These are phyloP conservation scores for Orestias chungarensis DNA, from an alignment of 2,797 vertebrate genomes.

Conservation along the genomic window DNA sequence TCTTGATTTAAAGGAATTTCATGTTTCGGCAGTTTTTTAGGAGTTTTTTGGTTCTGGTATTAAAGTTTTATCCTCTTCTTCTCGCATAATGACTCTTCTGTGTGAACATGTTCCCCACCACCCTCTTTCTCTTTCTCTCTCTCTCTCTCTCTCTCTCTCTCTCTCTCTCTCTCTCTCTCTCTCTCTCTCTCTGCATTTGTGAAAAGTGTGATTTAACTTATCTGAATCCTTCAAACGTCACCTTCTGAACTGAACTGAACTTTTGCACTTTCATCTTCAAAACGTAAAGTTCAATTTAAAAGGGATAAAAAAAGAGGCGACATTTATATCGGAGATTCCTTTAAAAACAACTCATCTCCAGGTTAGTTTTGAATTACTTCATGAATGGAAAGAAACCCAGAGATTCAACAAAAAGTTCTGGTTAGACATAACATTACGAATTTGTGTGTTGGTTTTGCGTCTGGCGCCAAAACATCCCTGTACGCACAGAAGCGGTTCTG, in stretches of 20 bases:
- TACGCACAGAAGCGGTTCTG: neutral
- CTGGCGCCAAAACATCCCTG: neutral
- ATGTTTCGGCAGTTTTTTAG: too few relatives aligned
- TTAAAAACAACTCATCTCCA: neutral
- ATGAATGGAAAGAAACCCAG: neutral
- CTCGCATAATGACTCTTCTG: conserved; percentile 58
- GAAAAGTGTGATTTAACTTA: conserved; percentile 67
- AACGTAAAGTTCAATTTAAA: neutral
- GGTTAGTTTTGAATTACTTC: neutral
- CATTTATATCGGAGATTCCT: neutral
- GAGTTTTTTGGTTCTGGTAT: too few relatives aligned
- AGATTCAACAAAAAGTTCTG: neutral
- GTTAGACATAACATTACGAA: too few relatives aligned
- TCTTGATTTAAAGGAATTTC: too few relatives aligned
- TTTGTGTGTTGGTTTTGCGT: neutral
- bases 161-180: too few relatives aligned
- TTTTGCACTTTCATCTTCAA: neutral
- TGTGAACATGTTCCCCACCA: conserved; percentile 44
- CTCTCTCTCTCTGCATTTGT: conserved; percentile 17
- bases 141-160: too few relatives aligned
- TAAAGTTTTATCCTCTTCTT: conserved; percentile 25
- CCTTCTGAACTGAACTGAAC: neutral
- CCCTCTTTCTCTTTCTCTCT: conserved; percentile 11
- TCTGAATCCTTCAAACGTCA: conserved; percentile 37
- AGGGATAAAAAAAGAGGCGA: neutral